phyloP scores from a whole-genome alignment of 2,113 vertebrate genomes.

The Tenebrosternarchus preto region DNA sequence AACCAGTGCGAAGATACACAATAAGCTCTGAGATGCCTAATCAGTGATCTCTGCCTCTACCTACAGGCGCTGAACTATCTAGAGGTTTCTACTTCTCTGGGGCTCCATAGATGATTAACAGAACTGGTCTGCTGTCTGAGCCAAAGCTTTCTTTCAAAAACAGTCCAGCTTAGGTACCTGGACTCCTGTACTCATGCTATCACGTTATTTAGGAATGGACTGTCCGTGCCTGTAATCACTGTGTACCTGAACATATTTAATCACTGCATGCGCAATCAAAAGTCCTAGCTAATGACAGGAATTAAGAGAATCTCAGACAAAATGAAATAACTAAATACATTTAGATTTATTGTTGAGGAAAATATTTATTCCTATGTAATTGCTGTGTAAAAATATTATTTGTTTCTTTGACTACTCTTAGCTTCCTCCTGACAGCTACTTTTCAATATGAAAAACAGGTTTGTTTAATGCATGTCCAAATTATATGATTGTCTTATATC shows the following conservation, averaged over 20 bases:
- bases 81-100: conserved; percentile 14
- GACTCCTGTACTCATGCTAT: no score
- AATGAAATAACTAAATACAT: no score
- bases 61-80: conserved; percentile 40
- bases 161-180: conserved; percentile 1
- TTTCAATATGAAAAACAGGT: no score
- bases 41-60: not conserved
- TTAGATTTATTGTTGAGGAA: no score
- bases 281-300: no score
- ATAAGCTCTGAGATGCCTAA: not conserved
- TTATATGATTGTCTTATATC: no score
- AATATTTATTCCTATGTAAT: not conserved
- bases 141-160: conserved; percentile 31
- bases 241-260: conserved; percentile 18
- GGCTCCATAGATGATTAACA: conserved; percentile 33
- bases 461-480: not conserved
- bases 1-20: not conserved
- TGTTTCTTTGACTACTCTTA: not conserved
- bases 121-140: conserved; percentile 26
- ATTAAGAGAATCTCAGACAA: not conserved
- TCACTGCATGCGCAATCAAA: not conserved
- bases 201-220: no score
- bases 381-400: not conserved
- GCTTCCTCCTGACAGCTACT: not conserved
- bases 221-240: no score